These are phyloP conservation scores for Drosophila yooni DNA, from an alignment of 2,888 invertebrate genomes.

Conservation along the genomic window DNA sequence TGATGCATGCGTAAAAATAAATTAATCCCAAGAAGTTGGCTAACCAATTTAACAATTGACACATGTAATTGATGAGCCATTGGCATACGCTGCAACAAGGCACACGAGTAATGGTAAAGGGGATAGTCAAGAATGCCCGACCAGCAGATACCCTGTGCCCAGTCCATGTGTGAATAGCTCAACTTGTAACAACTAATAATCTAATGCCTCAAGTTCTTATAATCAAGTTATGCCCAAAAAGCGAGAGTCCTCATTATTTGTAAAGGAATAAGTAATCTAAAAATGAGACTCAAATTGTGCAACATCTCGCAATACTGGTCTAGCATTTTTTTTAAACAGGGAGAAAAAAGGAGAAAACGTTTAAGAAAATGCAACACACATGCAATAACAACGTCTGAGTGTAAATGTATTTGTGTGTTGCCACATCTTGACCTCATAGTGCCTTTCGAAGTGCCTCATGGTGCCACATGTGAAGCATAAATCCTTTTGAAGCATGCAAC, in stretches of 20 bases:
- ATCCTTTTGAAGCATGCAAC: conserved; percentile 47
- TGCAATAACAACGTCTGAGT: conserved; percentile 10
- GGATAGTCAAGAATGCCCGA: background rate
- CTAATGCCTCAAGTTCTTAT: background rate
- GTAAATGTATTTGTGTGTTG: conserved; percentile 11
- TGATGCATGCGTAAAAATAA: conserved; percentile 7
- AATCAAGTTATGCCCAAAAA: background rate
- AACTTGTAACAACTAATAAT: background rate
- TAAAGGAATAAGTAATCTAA: background rate
- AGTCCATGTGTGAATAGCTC: background rate
- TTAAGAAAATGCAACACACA: conserved; percentile 39
- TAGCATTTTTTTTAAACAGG: background rate
- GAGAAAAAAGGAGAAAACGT: conserved; percentile 19
- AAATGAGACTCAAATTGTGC: background rate
- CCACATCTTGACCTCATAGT: conserved; percentile 73
- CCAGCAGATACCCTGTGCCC: background rate
- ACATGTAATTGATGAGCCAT: conserved; percentile 28
- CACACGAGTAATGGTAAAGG: background rate
- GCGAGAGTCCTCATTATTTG: background rate
- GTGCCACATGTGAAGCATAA: conserved; percentile 60
- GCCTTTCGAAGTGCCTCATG: conserved; percentile 61
- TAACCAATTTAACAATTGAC: conserved; percentile 39
- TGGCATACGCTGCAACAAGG: conserved; percentile 20
- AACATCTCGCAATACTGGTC: background rate
- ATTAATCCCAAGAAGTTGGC: conserved; percentile 13